Conservation (phyloP, 2,797 vertebrate species). For the Phrynocephalus guinanensis region DNA sequence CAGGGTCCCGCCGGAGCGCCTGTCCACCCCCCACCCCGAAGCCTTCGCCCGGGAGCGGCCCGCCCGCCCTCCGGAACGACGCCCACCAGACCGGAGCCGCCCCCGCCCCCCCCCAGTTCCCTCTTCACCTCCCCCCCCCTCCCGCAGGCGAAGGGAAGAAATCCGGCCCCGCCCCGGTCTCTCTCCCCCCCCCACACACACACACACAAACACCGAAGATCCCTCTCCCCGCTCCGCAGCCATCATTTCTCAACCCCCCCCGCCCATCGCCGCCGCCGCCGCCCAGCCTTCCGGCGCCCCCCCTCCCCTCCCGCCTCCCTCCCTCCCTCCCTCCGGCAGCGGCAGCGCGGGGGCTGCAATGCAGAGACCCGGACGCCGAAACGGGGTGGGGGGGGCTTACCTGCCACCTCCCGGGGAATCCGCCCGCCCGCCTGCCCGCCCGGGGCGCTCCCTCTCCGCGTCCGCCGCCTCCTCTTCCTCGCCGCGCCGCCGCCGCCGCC, state of each 20-base stretch:
- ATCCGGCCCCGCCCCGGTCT: no score
- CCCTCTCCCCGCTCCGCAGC: background rate
- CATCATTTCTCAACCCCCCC: background rate
- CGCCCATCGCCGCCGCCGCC: background rate
- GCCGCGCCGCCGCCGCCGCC: constrained; percentile 15
- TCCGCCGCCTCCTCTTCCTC: background rate
- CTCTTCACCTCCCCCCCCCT: background rate
- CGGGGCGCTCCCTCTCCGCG: constrained; percentile 49
- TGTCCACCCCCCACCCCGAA: no score
- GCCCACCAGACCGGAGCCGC: background rate
- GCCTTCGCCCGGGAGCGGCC: background rate
- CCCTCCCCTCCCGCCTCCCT: no score
- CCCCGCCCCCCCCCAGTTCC: background rate
- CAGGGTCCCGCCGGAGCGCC: background rate
- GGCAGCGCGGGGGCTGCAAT: constrained; percentile 68
- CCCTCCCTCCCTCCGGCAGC: background rate
- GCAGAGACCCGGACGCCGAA: constrained; percentile 36
- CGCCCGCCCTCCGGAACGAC: background rate
- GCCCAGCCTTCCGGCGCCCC: background rate
- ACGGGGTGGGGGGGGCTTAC: constrained; percentile 60
- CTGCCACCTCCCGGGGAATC: constrained; percentile 76
- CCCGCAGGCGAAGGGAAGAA: background rate
- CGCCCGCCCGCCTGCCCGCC: constrained; percentile 25
- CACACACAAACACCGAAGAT: background rate
- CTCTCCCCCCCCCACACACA: no score